phyloP scores from a whole-genome alignment of 2,888 invertebrate genomes.

The Pilophorus perplexus region DNA sequence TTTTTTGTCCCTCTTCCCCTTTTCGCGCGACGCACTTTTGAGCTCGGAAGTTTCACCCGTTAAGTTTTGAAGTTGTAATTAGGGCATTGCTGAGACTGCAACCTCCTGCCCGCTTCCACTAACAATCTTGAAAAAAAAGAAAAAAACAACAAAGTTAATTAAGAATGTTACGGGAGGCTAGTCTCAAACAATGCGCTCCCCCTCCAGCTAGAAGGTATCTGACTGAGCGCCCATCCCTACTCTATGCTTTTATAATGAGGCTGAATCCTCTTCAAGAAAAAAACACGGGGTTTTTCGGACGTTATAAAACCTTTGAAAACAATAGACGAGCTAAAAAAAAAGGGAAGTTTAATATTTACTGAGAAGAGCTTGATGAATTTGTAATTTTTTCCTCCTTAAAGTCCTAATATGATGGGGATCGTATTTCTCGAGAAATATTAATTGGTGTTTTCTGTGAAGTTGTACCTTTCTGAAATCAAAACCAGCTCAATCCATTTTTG shows the following conservation, averaged over 20 bases:
- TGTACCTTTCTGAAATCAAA: no score
- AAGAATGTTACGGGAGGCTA: constrained; percentile 31
- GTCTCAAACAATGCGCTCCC: constrained; percentile 28
- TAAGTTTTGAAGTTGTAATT: constrained; percentile 29
- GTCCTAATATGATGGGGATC: no score
- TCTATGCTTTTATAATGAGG: constrained; percentile 31
- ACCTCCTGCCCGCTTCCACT: background rate
- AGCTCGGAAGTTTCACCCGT: no score
- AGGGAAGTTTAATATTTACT: no score
- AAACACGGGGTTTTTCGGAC: constrained; percentile 3
- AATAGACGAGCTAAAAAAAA: no score
- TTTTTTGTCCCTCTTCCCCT: background rate
- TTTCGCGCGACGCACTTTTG: no score
- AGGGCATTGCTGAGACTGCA: constrained; percentile 24
- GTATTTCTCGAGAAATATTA: no score
- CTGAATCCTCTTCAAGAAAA: constrained; percentile 12
- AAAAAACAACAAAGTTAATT: constrained; percentile 35
- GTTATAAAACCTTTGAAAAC: constrained; percentile 19
- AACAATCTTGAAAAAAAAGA: constrained; percentile 26
- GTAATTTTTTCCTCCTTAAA: no score
- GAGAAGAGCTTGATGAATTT: no score
- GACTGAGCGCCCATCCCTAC: background rate
- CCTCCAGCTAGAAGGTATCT: constrained; percentile 15
- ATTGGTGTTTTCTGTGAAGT: no score
- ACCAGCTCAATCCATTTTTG: no score